Percentiles rank a stretch among this genome's conserved stretches.
Conservation (phyloP, 2,797 vertebrate species). For the Typhlichthys subterraneus region DNA sequence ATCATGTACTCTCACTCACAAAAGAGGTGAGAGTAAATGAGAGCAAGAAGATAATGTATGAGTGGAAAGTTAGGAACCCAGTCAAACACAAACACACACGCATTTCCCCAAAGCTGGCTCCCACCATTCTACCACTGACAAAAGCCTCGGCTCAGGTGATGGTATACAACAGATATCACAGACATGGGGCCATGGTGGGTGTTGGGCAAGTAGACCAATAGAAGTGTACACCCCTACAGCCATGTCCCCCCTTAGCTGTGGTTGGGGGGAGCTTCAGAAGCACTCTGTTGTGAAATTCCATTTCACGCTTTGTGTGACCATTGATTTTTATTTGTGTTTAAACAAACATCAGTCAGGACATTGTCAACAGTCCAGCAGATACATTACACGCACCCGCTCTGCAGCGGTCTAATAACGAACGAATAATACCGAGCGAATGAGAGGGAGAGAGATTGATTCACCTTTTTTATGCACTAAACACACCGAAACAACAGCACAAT, state of each 20-base stretch:
- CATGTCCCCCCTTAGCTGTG: constrained; percentile 39
- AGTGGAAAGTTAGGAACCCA: no score
- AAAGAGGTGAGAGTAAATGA: no score
- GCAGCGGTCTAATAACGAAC: no score
- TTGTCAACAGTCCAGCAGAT: constrained; percentile 43
- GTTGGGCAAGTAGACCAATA: constrained; percentile 49
- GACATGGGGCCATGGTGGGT: constrained; percentile 23
- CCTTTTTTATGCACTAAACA: no score
- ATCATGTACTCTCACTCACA: no score
- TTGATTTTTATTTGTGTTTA: constrained; percentile 65
- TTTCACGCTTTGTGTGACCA: constrained; percentile 71
- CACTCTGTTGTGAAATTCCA: constrained; percentile 66
- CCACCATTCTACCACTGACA: constrained; percentile 31
- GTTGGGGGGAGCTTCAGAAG: constrained; percentile 36
- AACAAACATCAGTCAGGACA: constrained; percentile 55
- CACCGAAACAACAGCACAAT: no score
- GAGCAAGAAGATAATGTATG: no score
- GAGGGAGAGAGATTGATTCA: no score
- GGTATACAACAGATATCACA: constrained; percentile 32
- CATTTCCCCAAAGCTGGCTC: constrained; percentile 29
- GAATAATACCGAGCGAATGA: no score
- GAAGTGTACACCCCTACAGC: constrained; percentile 33
- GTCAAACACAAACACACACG: not conserved
- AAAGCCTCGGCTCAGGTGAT: constrained; percentile 44
- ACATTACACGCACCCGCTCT: no score